Conservation (phyloP, 2,797 vertebrate species). For the Poliocrania exsul region DNA sequence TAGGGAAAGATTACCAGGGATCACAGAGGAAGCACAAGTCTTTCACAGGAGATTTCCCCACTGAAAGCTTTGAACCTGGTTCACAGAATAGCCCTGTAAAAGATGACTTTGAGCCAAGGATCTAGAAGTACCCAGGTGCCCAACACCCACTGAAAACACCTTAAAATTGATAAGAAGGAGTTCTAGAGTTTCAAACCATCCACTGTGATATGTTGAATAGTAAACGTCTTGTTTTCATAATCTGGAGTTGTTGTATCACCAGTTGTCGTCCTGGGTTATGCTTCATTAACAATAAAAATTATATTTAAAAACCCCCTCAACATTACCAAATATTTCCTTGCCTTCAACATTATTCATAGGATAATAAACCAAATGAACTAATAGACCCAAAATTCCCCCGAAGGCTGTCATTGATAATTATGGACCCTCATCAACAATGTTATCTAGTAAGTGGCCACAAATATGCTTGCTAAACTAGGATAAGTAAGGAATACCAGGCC, state of each 20-base stretch:
- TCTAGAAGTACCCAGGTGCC: not conserved
- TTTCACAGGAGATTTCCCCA: not conserved
- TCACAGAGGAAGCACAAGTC: not conserved
- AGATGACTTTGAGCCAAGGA: not conserved
- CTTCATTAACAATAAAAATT: not conserved
- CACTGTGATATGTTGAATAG: not conserved
- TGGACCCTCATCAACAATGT: not conserved
- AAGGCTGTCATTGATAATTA: not conserved
- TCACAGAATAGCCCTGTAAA: not conserved
- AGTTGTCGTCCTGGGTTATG: not conserved
- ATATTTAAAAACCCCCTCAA: not conserved
- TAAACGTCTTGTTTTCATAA: not conserved
- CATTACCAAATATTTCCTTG: not conserved
- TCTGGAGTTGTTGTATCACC: not conserved
- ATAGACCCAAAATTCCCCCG: not conserved
- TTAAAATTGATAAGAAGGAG: not conserved
- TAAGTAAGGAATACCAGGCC: not conserved
- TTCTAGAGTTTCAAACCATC: not conserved
- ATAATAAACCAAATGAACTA: not conserved
- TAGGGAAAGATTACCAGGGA: not conserved
- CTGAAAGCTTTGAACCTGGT: not conserved
- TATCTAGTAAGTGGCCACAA: not conserved
- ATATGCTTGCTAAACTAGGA: not conserved
- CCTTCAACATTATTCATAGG: not conserved
- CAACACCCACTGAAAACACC: not conserved